Percentiles rank a stretch among this genome's conserved stretches.
phyloP scores from a whole-genome alignment of 2,797 vertebrate species.

The Channallabes apus region DNA sequence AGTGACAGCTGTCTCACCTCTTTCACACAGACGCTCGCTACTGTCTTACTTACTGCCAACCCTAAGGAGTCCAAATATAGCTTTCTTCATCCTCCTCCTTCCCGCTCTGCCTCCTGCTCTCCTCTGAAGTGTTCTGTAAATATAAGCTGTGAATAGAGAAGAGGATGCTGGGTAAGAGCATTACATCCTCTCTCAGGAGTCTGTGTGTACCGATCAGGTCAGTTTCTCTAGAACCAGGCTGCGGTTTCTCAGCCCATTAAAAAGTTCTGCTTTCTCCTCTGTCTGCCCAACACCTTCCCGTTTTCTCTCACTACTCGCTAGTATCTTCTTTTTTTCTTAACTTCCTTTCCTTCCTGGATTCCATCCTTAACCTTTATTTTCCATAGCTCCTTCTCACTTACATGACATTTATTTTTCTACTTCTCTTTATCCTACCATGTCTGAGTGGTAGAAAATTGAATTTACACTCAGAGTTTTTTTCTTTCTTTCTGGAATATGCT shows the following conservation, averaged over 20 bases:
- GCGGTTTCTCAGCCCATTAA: slow-evolving; percentile 56
- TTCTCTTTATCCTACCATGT: neutral
- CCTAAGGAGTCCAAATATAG: slow-evolving; percentile 48
- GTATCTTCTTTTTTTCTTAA: neutral
- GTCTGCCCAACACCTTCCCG: slow-evolving; percentile 20
- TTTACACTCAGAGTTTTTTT: neutral
- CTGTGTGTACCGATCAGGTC: slow-evolving; percentile 40
- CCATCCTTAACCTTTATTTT: neutral
- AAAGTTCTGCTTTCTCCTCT: slow-evolving; percentile 51
- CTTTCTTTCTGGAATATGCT: neutral
- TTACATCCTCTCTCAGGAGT: slow-evolving; percentile 24
- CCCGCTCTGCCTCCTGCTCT: slow-evolving; percentile 13
- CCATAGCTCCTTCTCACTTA: neutral
- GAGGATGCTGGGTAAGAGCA: slow-evolving; percentile 33
- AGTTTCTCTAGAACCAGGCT: slow-evolving; percentile 44
- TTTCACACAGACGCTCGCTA: slow-evolving; percentile 46
- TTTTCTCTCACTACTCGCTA: neutral
- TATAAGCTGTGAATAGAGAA: slow-evolving; percentile 36
- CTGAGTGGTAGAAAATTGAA: slow-evolving; percentile 24
- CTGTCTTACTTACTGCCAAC: slow-evolving; percentile 53
- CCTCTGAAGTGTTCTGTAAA: slow-evolving; percentile 35
- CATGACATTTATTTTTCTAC: neutral
- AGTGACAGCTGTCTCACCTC: slow-evolving; percentile 59
- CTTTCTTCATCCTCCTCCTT: slow-evolving; percentile 43
- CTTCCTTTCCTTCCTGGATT: neutral